Conservation (phyloP, 2,113 vertebrate species). For the Malurus melanocephalus region DNA sequence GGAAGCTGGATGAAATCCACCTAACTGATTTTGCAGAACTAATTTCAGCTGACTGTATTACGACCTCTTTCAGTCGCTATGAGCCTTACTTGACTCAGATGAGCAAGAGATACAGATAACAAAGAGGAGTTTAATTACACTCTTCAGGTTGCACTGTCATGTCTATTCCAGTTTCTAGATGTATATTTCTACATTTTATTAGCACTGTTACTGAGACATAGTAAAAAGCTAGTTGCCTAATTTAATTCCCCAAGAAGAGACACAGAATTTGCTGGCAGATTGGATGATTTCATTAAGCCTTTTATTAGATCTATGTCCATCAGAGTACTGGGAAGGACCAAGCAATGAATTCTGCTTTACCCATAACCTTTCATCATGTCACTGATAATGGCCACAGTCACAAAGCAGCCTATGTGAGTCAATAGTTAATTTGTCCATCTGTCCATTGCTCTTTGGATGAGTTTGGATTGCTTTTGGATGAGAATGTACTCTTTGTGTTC, state of each 20-base stretch:
- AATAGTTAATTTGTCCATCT: neutral
- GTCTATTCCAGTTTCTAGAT: neutral
- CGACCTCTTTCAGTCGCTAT: neutral
- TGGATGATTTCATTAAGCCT: neutral
- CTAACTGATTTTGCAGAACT: neutral
- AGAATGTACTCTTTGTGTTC: neutral
- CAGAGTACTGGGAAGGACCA: neutral
- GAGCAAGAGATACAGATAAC: neutral
- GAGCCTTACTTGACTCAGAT: neutral
- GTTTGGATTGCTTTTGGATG: neutral
- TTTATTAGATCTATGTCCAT: neutral
- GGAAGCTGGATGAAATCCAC: slow-evolving; percentile 16
- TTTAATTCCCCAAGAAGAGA: neutral
- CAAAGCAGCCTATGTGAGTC: neutral
- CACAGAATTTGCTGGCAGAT: neutral
- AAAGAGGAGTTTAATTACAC: neutral
- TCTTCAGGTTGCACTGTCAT: neutral
- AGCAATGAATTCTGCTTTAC: neutral
- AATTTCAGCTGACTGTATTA: neutral
- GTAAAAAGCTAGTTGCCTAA: neutral
- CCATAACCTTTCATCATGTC: neutral
- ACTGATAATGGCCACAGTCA: neutral
- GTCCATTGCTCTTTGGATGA: neutral
- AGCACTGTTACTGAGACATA: neutral
- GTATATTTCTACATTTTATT: neutral